Evolutionary conservation across 92 coral and sea anemone genomes (phyloP).

Genomic region (Montipora capitata): DNA sequence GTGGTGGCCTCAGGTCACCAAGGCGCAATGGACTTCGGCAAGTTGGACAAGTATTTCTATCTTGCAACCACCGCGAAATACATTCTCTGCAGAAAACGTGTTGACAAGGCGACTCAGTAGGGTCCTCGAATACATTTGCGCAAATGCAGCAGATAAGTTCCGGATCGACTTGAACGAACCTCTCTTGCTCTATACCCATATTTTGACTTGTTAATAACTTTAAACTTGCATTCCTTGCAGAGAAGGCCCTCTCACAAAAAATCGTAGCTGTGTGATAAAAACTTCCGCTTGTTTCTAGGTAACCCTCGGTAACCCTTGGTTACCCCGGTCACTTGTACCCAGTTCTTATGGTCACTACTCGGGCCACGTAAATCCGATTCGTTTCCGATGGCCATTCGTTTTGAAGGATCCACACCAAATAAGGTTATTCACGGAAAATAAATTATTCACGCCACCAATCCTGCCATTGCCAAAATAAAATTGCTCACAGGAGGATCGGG

Average conservation of each 20-base stretch:
- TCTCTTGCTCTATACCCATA: constrained; percentile 77
- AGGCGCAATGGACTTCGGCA: constrained; percentile 63
- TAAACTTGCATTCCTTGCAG: neutral
- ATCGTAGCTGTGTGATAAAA: neutral
- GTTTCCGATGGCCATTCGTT: neutral
- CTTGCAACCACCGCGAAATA: constrained; percentile 61
- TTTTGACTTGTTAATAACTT: neutral
- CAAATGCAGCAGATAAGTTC: constrained; percentile 81
- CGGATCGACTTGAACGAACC: constrained; percentile 62
- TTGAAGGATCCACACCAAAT: constrained; percentile 9
- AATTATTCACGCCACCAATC: constrained; percentile 33
- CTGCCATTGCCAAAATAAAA: constrained; percentile 4
- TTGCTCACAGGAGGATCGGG: neutral
- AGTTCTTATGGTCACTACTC: constrained; percentile 13
- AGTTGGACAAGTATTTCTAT: constrained; percentile 67
- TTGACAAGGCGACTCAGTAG: constrained; percentile 77
- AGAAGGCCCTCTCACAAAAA: neutral
- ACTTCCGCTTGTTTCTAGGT: constrained; percentile 34
- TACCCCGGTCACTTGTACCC: constrained; percentile 12
- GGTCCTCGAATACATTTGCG: constrained; percentile 73
- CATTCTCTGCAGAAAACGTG: constrained; percentile 81
- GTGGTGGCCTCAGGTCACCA: constrained; percentile 55
- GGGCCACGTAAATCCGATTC: constrained; percentile 7
- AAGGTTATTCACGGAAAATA: constrained; percentile 35
- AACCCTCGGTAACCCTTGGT: constrained; percentile 36